Evolutionary conservation across 2,888 invertebrate species (phyloP).

Genomic region (Netelia fuscicornis): DNA sequence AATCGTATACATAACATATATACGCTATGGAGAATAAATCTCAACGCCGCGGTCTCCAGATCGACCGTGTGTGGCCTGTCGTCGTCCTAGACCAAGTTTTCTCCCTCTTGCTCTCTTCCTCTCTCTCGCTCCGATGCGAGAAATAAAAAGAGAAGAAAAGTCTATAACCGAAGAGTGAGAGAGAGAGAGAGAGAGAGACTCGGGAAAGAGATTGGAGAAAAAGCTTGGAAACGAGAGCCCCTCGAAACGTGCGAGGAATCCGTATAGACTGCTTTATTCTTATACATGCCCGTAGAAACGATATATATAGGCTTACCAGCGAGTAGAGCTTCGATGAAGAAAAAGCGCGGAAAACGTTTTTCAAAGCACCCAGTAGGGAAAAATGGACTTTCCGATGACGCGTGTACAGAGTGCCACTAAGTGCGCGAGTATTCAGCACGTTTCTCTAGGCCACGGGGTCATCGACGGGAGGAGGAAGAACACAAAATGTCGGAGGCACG

Average conservation of each 20-base stretch:
- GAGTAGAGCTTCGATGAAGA: conserved; percentile 11
- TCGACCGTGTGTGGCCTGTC: conserved; percentile 1
- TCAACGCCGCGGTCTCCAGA: conserved; percentile 6
- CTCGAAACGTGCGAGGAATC: conserved; percentile 40
- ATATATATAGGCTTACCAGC: background rate
- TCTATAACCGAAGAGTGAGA: background rate
- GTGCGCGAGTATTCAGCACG: background rate
- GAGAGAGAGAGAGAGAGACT: background rate
- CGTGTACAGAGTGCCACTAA: background rate
- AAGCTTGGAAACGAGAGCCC: conserved; percentile 1
- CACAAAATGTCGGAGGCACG: conserved; percentile 20
- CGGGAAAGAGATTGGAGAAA: conserved; percentile 7
- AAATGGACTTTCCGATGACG: conserved; percentile 16
- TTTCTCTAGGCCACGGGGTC: background rate
- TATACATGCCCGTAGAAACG: background rate
- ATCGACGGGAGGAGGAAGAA: conserved; percentile 7
- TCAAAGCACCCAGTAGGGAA: background rate
- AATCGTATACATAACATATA: background rate
- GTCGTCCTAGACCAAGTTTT: background rate
- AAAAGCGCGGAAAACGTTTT: conserved; percentile 29
- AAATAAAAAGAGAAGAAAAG: conserved; percentile 20
- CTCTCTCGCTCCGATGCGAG: background rate
- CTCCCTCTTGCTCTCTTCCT: background rate
- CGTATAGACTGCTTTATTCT: conserved; percentile 8
- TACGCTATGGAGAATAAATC: conserved; percentile 22